Base-by-base conservation (phyloP, 2,797 vertebrate species). In the Argentina silus region DNA sequence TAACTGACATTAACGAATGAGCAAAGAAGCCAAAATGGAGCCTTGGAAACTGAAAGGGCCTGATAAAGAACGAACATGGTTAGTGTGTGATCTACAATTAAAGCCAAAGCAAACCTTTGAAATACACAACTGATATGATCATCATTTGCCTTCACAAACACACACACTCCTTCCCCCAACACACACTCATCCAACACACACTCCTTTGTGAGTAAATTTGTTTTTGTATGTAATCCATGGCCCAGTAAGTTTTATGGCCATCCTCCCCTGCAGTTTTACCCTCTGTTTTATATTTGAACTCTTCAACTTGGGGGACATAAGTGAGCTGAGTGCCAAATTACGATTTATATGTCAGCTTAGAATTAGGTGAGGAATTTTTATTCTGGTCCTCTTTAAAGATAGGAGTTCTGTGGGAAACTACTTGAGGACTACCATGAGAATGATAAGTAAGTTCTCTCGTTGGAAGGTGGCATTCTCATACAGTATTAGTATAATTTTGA, bases 201-300 rank as follows among this genome's bases (percentile, higher is more conserved):
- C 48, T 44, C 11, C 67, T 55, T 56, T 56, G 7, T 15, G 8
- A 72, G 67, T 45, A 63, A 47, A 68, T 77, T 73, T 81, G 73
- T 75, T 84, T 80, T 7, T 77, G 72, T 48, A 83, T 73, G 78
- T 87, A 85, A 90, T 86, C 83, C 85, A 75, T 67, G 65, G 85
- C 71, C 70, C 56, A 64, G 56, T 75, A 69, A 69, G 70, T 81
- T 86, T 85, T 81, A 84, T 70, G 72, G 76, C 74, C 53, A 73
- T 59, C 78, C 83, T 82, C 83, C 83, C 79, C 82, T 19, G 11
- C 69, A 83, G 79, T 72, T 45, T 70, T 75, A 74, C 75, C 86
- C 86, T 83, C 84, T 57, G 75, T 86, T 87, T 89, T 82, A 86
- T 80, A 84, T 88, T 79, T 88, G 81, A 90, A 91, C 90, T 90